These are phyloP conservation scores for Chelmon rostratus DNA, from an alignment of 2,797 vertebrate species.

Conservation along the genomic window DNA sequence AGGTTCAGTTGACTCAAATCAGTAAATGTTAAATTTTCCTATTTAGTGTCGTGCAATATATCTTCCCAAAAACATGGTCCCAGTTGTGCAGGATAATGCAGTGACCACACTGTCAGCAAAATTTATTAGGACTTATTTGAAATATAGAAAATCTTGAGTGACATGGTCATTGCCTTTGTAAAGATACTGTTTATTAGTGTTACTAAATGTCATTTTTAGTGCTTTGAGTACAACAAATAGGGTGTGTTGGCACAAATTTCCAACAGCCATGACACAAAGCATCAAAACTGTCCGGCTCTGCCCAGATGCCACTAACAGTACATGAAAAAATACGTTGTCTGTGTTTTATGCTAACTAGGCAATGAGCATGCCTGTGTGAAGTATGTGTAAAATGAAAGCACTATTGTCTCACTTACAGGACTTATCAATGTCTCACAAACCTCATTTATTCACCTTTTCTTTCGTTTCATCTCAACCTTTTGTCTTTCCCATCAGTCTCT, in stretches of 20 bases:
- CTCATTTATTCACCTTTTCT: background rate
- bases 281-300: background rate
- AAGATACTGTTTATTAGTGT: background rate
- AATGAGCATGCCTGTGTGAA: too few species aligned
- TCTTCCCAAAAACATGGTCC: too few species aligned
- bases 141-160: too few species aligned
- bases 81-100: too few species aligned
- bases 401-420: background rate
- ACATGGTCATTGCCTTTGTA: background rate
- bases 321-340: background rate
- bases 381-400: slow-evolving; percentile 23
- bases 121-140: too few species aligned
- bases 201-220: background rate
- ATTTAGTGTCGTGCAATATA: too few species aligned
- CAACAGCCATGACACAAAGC: background rate
- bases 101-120: too few species aligned
- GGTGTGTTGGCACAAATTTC: background rate
- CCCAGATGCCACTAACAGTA: background rate
- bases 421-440: background rate
- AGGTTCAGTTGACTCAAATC: too few species aligned
- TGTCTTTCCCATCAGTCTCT: background rate
- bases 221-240: background rate
- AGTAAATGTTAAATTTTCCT: too few species aligned
- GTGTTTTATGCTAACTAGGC: too few species aligned
- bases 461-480: background rate